A percentile compares a stretch with the other conserved stretches of the same genome.
Conservation (phyloP, 37 sponge, comb jelly and placozoan genomes). For the Amphimedon queenslandica region DNA sequence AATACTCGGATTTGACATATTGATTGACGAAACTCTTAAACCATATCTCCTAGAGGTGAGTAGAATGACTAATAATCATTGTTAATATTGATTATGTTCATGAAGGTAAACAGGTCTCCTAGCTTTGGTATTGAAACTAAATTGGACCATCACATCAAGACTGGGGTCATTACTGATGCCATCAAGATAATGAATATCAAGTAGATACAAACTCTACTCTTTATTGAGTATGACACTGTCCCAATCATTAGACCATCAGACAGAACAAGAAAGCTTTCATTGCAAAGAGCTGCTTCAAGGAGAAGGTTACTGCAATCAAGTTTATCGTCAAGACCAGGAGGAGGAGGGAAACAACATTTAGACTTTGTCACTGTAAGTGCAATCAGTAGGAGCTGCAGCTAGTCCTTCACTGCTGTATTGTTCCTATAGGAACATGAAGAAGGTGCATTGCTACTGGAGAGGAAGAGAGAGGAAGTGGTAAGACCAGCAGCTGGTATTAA, state of each 20-base stretch:
- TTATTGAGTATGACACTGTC: neutral
- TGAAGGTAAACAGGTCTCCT: slow-evolving; percentile 80
- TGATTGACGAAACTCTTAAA: slow-evolving; percentile 63
- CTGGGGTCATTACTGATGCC: slow-evolving; percentile 71
- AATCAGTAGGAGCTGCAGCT: too few relatives aligned
- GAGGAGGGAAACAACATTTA: too few relatives aligned
- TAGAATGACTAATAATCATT: neutral
- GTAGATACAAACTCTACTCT: slow-evolving; percentile 7
- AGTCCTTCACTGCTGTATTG: too few relatives aligned
- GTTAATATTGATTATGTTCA: neutral
- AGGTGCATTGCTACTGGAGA: slow-evolving; percentile 10
- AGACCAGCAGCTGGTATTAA: slow-evolving; percentile 1
- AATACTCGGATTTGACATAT: slow-evolving; percentile 86
- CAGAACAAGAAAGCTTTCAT: neutral
- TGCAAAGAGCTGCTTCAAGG: slow-evolving; percentile 30
- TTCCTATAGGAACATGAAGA: slow-evolving; percentile 48
- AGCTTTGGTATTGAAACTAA: slow-evolving; percentile 79
- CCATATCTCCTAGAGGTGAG: slow-evolving; percentile 92
- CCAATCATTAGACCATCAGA: too few relatives aligned
- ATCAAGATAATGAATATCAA: slow-evolving; percentile 57
- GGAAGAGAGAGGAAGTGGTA: slow-evolving; percentile 57
- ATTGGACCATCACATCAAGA: slow-evolving; percentile 79
- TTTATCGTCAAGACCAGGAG: neutral
- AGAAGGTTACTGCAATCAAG: slow-evolving; percentile 19
- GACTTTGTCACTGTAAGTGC: slow-evolving; percentile 31